These are phyloP conservation scores for Lordiphosa stackelbergi DNA, from an alignment of 1,140 invertebrate genomes.

Conservation along the genomic window DNA sequence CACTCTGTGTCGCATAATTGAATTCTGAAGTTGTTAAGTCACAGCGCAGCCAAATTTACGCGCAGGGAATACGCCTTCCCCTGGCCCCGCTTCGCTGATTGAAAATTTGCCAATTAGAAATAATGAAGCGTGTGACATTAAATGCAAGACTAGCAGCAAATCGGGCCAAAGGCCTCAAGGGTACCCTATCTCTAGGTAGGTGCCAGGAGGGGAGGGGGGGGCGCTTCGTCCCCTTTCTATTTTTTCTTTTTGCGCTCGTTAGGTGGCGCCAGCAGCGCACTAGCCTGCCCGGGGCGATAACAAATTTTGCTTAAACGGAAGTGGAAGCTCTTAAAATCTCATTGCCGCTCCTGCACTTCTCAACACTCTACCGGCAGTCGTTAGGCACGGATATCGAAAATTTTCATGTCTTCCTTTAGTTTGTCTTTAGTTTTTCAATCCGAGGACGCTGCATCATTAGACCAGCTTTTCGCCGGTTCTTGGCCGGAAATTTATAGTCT, in stretches of 20 bases:
- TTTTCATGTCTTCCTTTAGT: conserved; percentile 76
- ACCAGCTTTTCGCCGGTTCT: conserved; percentile 15
- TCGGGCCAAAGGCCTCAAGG: conserved; percentile 29
- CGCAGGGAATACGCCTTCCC: conserved; percentile 44
- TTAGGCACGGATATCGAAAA: conserved; percentile 74
- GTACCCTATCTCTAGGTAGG: conserved; percentile 16
- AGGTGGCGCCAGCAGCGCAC: conserved; percentile 1
- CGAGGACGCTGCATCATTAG: conserved; percentile 52
- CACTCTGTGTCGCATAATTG: conserved; percentile 74
- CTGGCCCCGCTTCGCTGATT: conserved; percentile 44
- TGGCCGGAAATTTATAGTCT: conserved; percentile 66
- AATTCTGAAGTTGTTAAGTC: conserved; percentile 75
- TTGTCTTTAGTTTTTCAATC: conserved; percentile 56
- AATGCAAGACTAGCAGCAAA: conserved; percentile 73
- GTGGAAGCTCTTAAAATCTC: conserved; percentile 72
- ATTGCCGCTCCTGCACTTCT: conserved; percentile 41
- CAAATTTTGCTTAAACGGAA: conserved; percentile 72
- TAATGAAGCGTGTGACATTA: conserved; percentile 75
- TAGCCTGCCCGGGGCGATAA: conserved; percentile 56
- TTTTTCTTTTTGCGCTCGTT: conserved; percentile 24
- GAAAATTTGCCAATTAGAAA: conserved; percentile 76
- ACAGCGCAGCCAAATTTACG: conserved; percentile 66
- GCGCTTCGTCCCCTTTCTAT: background rate
- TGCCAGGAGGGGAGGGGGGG: background rate
- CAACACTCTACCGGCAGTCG: conserved; percentile 42